These are phyloP conservation scores for Hydropotes inermis DNA, from an alignment of 2,113 vertebrate genomes.

Conservation along the genomic window DNA sequence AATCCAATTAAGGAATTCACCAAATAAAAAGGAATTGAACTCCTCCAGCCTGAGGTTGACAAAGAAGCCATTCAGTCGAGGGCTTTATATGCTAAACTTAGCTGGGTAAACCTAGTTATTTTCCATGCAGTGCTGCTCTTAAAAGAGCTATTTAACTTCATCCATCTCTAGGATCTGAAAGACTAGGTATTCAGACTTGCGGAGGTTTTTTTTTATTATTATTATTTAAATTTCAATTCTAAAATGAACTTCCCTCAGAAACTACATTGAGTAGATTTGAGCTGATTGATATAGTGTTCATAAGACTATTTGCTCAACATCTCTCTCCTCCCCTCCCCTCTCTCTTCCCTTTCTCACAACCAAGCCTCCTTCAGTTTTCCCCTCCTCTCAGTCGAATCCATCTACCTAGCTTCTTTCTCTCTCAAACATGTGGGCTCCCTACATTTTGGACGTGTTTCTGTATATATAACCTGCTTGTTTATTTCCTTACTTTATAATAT, in stretches of 20 bases:
- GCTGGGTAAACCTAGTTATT: slow-evolving; percentile 68
- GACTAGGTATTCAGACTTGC: slow-evolving; percentile 65
- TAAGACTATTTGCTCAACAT: neutral
- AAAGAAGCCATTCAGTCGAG: slow-evolving; percentile 66
- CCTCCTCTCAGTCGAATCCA: neutral
- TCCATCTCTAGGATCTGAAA: slow-evolving; percentile 69
- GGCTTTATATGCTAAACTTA: slow-evolving; percentile 66
- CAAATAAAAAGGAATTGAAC: slow-evolving; percentile 66
- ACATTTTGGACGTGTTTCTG: neutral
- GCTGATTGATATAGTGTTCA: neutral
- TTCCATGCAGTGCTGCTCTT: slow-evolving; percentile 71
- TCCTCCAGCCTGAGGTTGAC: slow-evolving; percentile 64
- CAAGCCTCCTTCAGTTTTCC: neutral
- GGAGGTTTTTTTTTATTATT: slow-evolving; percentile 50
- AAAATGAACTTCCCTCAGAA: slow-evolving; percentile 58
- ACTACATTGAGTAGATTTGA: neutral
- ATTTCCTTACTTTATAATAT: neutral
- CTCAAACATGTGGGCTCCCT: neutral
- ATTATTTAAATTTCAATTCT: slow-evolving; percentile 60
- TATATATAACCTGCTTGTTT: neutral
- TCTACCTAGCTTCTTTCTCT: neutral
- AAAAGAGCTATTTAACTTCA: slow-evolving; percentile 77
- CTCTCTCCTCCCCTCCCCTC: too few species aligned
- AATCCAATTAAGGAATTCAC: slow-evolving; percentile 79
- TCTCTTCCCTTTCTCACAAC: neutral